Evolutionary conservation across 2,797 vertebrate species (phyloP).

Genomic region (Dermochelys coriacea): DNA sequence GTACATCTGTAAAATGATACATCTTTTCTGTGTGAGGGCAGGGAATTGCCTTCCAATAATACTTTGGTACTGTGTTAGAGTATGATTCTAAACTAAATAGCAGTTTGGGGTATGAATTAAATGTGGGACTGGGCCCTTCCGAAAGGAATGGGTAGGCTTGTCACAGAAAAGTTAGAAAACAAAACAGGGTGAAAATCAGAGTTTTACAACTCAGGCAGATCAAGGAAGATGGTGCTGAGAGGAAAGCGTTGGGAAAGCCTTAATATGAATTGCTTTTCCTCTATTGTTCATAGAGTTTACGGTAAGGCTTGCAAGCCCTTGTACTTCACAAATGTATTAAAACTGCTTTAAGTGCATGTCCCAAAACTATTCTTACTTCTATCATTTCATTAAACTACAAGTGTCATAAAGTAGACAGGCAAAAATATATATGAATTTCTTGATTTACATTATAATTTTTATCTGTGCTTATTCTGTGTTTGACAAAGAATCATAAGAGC

Average conservation of each 20-base stretch:
- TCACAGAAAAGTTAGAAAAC: neutral
- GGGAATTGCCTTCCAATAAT: neutral
- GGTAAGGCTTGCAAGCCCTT: neutral
- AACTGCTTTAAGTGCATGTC: slow-evolving; percentile 26
- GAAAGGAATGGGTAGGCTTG: neutral
- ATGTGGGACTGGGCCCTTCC: neutral
- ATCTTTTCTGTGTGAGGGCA: neutral
- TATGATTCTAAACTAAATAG: slow-evolving; percentile 11
- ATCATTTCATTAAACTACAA: slow-evolving; percentile 23
- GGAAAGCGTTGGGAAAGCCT: neutral
- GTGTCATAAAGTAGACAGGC: slow-evolving; percentile 44
- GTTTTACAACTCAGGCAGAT: neutral
- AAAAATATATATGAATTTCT: slow-evolving; percentile 39
- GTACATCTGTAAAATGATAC: neutral
- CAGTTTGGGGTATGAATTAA: neutral
- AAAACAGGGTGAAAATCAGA: neutral
- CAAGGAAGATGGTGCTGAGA: neutral
- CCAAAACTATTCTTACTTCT: slow-evolving; percentile 46
- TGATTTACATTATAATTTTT: neutral
- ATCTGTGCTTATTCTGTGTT: slow-evolving; percentile 13
- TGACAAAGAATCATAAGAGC: slow-evolving; percentile 47
- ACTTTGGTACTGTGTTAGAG: neutral
- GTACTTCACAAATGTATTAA: slow-evolving; percentile 28
- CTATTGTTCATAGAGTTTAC: neutral
- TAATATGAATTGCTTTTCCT: neutral